Percentiles rank a stretch among this genome's conserved stretches.
These are phyloP conservation scores for Erebia epiphron DNA, from an alignment of 2,888 invertebrate genomes.

Conservation along the genomic window DNA sequence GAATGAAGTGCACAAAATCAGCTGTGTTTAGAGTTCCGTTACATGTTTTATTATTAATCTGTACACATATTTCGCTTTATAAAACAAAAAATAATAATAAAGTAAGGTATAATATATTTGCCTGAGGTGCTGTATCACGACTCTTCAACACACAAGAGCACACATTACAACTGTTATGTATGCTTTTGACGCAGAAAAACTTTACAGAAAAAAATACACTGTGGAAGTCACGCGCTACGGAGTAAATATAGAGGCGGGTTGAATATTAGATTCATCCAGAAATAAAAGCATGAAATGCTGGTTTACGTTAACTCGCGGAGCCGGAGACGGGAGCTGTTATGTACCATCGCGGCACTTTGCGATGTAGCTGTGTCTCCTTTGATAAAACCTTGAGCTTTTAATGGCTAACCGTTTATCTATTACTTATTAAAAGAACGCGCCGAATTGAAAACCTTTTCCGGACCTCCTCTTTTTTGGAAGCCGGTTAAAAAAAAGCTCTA, in stretches of 20 bases:
- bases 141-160: not conserved
- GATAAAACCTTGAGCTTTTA: too few relatives aligned
- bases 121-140: not conserved
- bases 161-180: conserved; percentile 5
- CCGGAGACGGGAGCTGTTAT: not conserved
- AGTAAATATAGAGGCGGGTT: conserved; percentile 29
- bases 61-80: too few relatives aligned
- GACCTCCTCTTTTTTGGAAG: too few relatives aligned
- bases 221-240: conserved; percentile 20
- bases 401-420: too few relatives aligned
- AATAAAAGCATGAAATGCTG: conserved; percentile 58
- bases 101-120: not conserved
- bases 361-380: too few relatives aligned
- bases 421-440: too few relatives aligned
- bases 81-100: not conserved
- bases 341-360: too few relatives aligned
- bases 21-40: too few relatives aligned
- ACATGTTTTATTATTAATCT: too few relatives aligned
- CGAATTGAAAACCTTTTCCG: too few relatives aligned
- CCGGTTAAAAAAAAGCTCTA: too few relatives aligned
- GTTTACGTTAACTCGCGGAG: not conserved
- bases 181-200: not conserved
- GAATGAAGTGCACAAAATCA: too few relatives aligned
- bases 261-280: conserved; percentile 59
- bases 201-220: not conserved